Base-by-base conservation (phyloP, 2,888 invertebrate species). In the Drosophila anomalata region DNA sequence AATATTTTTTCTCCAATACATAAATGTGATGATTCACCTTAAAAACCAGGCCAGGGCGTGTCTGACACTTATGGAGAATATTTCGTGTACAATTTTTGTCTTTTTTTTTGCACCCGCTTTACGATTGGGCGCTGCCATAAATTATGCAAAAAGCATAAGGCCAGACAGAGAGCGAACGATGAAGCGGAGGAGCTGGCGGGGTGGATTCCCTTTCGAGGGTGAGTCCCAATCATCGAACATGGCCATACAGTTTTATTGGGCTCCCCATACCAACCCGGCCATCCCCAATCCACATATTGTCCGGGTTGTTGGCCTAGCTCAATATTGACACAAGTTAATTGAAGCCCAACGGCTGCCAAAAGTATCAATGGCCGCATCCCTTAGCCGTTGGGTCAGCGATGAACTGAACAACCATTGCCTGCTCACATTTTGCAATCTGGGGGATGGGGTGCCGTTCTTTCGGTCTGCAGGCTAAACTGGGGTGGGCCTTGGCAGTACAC, bases 251-350 rank as follows among this genome's bases (percentile, higher is more conserved):
- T 72, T 54, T 62, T 72, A 74, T 72, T 74, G 68, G 68, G 75
- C 69, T 73, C 29, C 26, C 20, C 22, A 29, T n/a, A 47, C 22
- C 22, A 24, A 24, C n/a, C n/a, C 3, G 11, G 17, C 44, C 44
- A 20, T 22, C 26, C 36, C 48, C 51, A 50, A 47, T 54, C 14
- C 41, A 42, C 44, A 33, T 7, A 42, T 41, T 46, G 46, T n/a
- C 14, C 47, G 51, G 39, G 54, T 58, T 76, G 66, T 65, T 73
- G 76, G 77, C 63, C 76, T 77, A 67, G 70, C 62, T 78, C 78
- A 88, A 89, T 88, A 89, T 88, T 88, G 89, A 89, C 76, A 75
- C 77, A 80, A 77, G 78, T 88, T 89, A 88, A 88, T 88, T 89
- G 82, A 86, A 78, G 77, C 77, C 78, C 82, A 76, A 74, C 61